Percentiles rank a stretch among this genome's conserved stretches.
Evolutionary conservation across 2,113 vertebrate species (phyloP).

Genomic region (human (Homo sapiens)): DNA sequence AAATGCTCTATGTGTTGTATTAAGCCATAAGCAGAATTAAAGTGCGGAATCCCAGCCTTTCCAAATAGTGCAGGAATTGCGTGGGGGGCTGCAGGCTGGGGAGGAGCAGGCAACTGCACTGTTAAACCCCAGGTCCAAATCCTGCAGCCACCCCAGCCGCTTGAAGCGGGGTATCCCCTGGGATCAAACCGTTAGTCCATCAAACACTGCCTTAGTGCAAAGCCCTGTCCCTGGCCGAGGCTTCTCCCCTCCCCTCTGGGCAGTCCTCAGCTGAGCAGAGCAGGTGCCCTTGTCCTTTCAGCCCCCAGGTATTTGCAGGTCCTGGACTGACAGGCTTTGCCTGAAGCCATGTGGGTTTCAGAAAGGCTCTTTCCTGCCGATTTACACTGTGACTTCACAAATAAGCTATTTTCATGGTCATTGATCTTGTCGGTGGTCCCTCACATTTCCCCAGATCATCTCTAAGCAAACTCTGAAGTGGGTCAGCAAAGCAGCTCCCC

Average conservation of each 20-base stretch:
- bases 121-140: not conserved
- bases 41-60: slow-evolving; percentile 15
- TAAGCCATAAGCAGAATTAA: slow-evolving; percentile 1
- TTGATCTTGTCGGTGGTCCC: not conserved
- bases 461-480: not conserved
- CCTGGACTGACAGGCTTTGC: not conserved
- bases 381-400: not conserved
- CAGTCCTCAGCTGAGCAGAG: no score
- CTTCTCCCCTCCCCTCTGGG: not conserved
- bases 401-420: not conserved
- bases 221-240: accelerated
- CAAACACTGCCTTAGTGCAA: accelerated
- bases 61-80: not conserved
- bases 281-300: accelerated
- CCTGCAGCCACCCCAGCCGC: accelerated
- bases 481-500: not conserved
- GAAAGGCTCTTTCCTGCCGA: not conserved
- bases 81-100: not conserved
- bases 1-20: not conserved
- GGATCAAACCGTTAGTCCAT: accelerated
- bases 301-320: not conserved
- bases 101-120: not conserved
- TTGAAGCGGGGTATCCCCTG: not conserved
- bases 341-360: not conserved
- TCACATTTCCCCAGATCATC: not conserved